Base-by-base conservation (phyloP, 2,113 vertebrate genomes). In the Synodontis membranacea region DNA sequence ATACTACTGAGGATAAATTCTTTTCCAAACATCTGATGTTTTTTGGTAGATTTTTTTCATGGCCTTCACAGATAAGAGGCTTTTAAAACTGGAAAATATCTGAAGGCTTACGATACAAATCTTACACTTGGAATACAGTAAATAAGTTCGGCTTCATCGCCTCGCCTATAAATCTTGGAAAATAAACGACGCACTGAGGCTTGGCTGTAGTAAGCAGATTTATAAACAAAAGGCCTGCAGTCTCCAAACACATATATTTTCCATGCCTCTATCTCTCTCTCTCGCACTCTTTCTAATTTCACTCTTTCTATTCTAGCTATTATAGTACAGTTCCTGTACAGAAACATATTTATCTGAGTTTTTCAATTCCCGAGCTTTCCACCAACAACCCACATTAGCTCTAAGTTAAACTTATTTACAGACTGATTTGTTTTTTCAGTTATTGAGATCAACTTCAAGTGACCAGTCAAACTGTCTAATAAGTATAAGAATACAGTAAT, bases 81-180 rank as follows among this genome's bases (percentile, higher is more conserved):
- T 86, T 90, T 88, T 28, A 75, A 58, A 87, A 89, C 79, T 56
- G 50, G 17, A 37, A 89, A 87, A 66, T 76, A 88, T 80, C 46
- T 23, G 66, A 87, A 87, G 44, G 62, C 76, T 44, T 52, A 46
- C 88, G 78, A 90, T 88, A 88, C 87, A 89, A 87, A 90, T 90
- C 68, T 84, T 42, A 78, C 75, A 8, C 1, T 21, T 85, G 15
- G 64, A 86, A 68, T 83, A 78, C 89, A 50, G 86, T 78, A 91
- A 91, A 90, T 1, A 84, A 62, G 70, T 84, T 79, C 87, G 89
- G 91, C 88, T 88, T 89, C 56, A 56, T 90, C 87, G 72, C 84
- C 66, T 81, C n/a, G n/a, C n/a, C 64, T 84, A 87, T 90, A 88
- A 93, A 90, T 88, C 50, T 88, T 48, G 82, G 90, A 89, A 88